These are phyloP conservation scores for Apis dorsata DNA, from an alignment of 1,140 invertebrate species.

Conservation along the genomic window DNA sequence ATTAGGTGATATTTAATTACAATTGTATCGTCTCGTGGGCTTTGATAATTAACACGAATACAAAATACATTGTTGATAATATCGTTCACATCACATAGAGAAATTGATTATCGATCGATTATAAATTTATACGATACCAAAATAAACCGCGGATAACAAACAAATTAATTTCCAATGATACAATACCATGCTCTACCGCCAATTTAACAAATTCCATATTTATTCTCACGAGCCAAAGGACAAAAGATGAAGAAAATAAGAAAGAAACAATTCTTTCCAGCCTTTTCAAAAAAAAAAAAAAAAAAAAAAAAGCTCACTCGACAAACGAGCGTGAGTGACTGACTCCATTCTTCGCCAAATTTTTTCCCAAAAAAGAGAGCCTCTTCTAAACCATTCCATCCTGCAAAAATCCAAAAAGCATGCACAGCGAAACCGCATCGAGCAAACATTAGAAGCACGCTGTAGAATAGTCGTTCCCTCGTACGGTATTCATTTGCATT, in stretches of 20 bases:
- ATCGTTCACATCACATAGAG: not conserved
- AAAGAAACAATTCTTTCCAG: not conserved
- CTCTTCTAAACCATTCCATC: not conserved
- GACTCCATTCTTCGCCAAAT: not conserved
- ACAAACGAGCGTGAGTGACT: not conserved
- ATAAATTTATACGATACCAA: not conserved
- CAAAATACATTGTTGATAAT: not conserved
- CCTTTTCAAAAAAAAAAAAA: not conserved
- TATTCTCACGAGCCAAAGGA: not conserved
- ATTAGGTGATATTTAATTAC: not conserved
- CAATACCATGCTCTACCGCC: not conserved
- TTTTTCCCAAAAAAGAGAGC: conserved; percentile 7
- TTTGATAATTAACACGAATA: not conserved
- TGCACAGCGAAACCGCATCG: not conserved
- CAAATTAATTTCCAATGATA: not conserved
- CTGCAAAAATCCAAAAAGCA: conserved; percentile 16
- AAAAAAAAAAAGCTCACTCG: not conserved
- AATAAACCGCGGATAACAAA: not conserved
- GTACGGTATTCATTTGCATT: conserved; percentile 44
- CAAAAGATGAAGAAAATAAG: too few relatives aligned
- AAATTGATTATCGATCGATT: not conserved
- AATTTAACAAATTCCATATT: not conserved
- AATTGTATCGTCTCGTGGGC: not conserved
- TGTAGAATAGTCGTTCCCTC: conserved; percentile 12
- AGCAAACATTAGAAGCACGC: not conserved